Evolutionary conservation across 2,888 invertebrate species (phyloP).

Genomic region (Micoletzkya japonica): DNA sequence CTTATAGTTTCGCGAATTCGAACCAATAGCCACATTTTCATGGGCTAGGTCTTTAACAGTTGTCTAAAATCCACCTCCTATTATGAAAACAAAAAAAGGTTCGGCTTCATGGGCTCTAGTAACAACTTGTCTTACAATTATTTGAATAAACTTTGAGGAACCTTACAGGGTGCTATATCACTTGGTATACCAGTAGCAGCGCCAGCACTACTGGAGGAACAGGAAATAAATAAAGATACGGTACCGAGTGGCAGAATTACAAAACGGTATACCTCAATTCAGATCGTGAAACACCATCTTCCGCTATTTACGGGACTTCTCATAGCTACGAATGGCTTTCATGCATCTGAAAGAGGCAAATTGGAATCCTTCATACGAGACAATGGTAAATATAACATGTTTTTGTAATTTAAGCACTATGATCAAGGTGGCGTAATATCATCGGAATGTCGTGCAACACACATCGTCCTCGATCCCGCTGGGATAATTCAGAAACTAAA

Average conservation of each 20-base stretch:
- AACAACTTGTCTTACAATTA: background rate
- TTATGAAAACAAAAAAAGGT: too few relatives aligned
- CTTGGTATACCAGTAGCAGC: conserved; percentile 15
- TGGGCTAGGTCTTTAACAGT: too few relatives aligned
- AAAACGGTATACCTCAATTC: background rate
- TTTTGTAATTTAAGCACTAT: background rate
- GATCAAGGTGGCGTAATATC: background rate
- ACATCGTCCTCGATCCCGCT: conserved; percentile 6
- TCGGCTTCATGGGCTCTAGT: too few relatives aligned
- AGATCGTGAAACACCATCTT: background rate
- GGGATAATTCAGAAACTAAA: background rate
- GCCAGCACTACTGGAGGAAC: background rate
- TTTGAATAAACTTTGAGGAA: background rate
- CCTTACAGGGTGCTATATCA: conserved; percentile 10
- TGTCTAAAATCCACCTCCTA: background rate
- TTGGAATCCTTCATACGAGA: background rate
- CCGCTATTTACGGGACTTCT: conserved; percentile 16
- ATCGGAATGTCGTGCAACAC: background rate
- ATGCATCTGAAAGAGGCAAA: background rate
- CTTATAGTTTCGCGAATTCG: too few relatives aligned
- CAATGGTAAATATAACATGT: background rate
- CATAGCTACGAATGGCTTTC: background rate
- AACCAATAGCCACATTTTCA: too few relatives aligned
- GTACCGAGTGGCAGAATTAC: background rate
- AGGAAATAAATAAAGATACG: conserved; percentile 11